Evolutionary conservation across 2,888 invertebrate genomes (phyloP), one percentile per base, ranked within the genome.

Genomic region (Saturnia japonica): DNA sequence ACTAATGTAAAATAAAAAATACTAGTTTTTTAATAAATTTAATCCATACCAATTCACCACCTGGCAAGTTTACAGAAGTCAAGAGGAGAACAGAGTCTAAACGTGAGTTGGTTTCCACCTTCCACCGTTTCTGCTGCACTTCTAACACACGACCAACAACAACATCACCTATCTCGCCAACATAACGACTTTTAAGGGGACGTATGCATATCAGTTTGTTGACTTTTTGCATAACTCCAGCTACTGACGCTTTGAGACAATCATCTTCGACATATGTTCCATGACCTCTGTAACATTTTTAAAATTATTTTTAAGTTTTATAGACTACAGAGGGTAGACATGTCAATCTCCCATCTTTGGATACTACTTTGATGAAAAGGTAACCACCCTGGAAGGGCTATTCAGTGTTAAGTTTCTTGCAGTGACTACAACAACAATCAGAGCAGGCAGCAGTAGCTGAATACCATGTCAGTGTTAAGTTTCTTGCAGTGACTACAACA

Each of bases 1-100:
- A 19, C 12, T 19, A 47, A 4, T 22, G 19, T 1, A 54, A 14
- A 51, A 19, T 1, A 54, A 22, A 54, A 22, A 22, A 54, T 22
- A n/a, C 19, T 19, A 47, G n/a, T 51, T 54, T 22, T 54, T 4
- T 0, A 22, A 12, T 12, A 25, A 0, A 57, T 45, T 22, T 19
- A 14, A 25, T 43, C 45, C 43, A 64, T 93, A 97, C 97, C 95
- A 99, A 91, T 95, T 99, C 99, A 70, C 98, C 98, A 43, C 99
- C 99, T n/a, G 99, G 99, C 74, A 99, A 95, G 94, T 99, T 99
- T 1, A 99, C 99, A 47, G 99, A 97, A 0, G 99, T 98, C 25
- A 99, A 91, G 73, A 97, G 95, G 16, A 99, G 94, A 64, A 97
- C 95, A 0, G 99, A 97, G 90, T 99, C 98, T 83, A 97, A 91